Evolutionary conservation across 2,797 vertebrate species (phyloP), one percentile per base, ranked within the genome.

Genomic region (Moxostoma hubbsi): DNA sequence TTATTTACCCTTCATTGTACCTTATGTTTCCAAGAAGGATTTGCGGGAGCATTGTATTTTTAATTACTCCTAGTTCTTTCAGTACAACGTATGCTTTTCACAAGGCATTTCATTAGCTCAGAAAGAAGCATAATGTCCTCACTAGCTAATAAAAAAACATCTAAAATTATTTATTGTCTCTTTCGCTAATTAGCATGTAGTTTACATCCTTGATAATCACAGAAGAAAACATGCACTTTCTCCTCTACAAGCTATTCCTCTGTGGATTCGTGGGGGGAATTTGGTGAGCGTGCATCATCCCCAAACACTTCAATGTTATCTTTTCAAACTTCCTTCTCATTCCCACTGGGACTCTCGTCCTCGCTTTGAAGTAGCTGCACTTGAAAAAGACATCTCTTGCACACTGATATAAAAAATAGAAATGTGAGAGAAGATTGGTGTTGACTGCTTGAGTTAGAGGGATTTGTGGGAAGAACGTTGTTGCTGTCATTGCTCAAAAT

Each of bases 331-430:
- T 77, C 75, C 80, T 62, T 62, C 66, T 54, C 58, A 11, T 64
- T 55, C 69, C 75, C 75, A 78, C 75, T 18, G 81, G 81, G 81
- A 82, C 59, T 73, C 62, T 50, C 54, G 16, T 69, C 67, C 61
- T 72, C 59, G 15, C 67, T 78, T 82, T 82, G 81, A 82, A 72
- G 81, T 78, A 61, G 61, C 74, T 66, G 66, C 68, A 8, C 59
- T 79, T 72, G 68, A 72, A 79, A 64, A 79, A 79, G 77, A 79
- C 24, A 79, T 79, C 68, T 71, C 68, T 47, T 72, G 76, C 59
- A 72, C 43, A 36, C 58, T 64, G 77, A 71, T 49, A 79, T 79
- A 65, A 45, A 15, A 59, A 59, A 67, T 16, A 51, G 45, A 61
- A 64, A 11, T 11, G 51, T 2, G 16, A 72, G 68, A 47, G 68